A percentile compares a stretch with the other conserved stretches of the same genome.
These are phyloP conservation scores for Chrysaora quinquecirrha DNA, from an alignment of 30 jellyfish, hydroid and myxozoan species.

Conservation along the genomic window DNA sequence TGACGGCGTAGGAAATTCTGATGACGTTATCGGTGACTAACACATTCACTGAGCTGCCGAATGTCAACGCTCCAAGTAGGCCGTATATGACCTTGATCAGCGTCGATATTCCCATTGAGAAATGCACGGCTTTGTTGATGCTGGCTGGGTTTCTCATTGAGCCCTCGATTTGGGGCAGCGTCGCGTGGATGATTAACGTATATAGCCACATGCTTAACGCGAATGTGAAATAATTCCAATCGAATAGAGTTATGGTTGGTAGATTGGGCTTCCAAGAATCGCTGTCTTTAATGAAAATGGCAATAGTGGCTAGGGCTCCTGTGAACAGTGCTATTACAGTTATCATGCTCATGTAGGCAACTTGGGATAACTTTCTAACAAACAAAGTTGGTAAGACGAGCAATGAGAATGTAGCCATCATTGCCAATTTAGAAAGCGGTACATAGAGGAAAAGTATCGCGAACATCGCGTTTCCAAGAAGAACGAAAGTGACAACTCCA, in stretches of 20 bases:
- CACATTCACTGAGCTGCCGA: slow-evolving; percentile 19
- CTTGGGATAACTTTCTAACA: slow-evolving; percentile 23
- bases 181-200: slow-evolving; percentile 19
- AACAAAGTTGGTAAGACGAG: slow-evolving; percentile 31
- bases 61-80: slow-evolving; percentile 54
- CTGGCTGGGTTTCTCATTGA: slow-evolving; percentile 34
- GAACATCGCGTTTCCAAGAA: slow-evolving; percentile 19
- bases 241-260: slow-evolving; percentile 13
- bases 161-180: slow-evolving; percentile 61
- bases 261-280: slow-evolving; percentile 4
- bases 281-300: slow-evolving; percentile 1
- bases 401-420: slow-evolving; percentile 27
- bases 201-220: slow-evolving; percentile 37
- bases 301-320: slow-evolving; percentile 5
- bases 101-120: slow-evolving; percentile 28
- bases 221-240: slow-evolving; percentile 26
- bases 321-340: slow-evolving; percentile 12
- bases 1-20: neutral
- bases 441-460: slow-evolving; percentile 19
- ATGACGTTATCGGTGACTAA: slow-evolving; percentile 26
- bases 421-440: slow-evolving; percentile 4
- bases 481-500: slow-evolving; percentile 25
- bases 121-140: slow-evolving; percentile 17
- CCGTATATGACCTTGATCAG: slow-evolving; percentile 29
- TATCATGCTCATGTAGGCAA: slow-evolving; percentile 52